Percentiles rank a stretch among this genome's conserved stretches.
Conservation (phyloP, 1,140 invertebrate genomes). For the Caligus rogercresseyi region DNA sequence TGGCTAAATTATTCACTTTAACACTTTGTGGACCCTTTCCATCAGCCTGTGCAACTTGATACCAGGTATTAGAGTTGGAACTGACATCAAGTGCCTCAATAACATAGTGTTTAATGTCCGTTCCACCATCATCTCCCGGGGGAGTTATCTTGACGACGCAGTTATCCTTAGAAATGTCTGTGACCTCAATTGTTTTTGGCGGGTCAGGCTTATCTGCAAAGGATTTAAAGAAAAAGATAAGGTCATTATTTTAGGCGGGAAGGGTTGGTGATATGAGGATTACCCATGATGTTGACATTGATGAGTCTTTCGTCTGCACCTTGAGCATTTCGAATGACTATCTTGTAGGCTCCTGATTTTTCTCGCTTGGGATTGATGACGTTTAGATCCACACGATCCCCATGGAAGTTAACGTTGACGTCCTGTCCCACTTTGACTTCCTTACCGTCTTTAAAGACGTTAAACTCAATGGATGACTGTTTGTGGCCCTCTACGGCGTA, state of each 20-base stretch:
- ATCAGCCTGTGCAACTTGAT: constrained; percentile 23
- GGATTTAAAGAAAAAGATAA: neutral
- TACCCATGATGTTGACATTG: constrained; percentile 64
- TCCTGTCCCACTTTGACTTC: constrained; percentile 14
- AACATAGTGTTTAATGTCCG: constrained; percentile 43
- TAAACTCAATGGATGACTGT: constrained; percentile 11
- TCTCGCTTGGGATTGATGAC: constrained; percentile 67
- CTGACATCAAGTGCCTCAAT: constrained; percentile 69
- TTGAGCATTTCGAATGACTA: constrained; percentile 66
- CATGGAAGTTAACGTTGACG: constrained; percentile 9
- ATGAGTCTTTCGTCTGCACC: constrained; percentile 67
- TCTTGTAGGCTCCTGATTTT: constrained; percentile 58
- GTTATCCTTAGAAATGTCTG: constrained; percentile 74
- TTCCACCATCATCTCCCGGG: constrained; percentile 79
- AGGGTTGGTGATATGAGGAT: constrained; percentile 1
- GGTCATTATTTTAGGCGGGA: neutral
- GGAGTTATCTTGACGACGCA: constrained; percentile 81
- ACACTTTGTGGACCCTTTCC: constrained; percentile 22
- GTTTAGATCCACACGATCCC: constrained; percentile 45
- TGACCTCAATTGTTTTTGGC: constrained; percentile 72
- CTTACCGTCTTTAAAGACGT: constrained; percentile 17
- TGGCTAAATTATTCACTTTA: constrained; percentile 43
- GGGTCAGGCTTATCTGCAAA: constrained; percentile 55
- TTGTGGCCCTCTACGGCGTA: constrained; percentile 10
- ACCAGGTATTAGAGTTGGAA: constrained; percentile 31